These are phyloP conservation scores for Dioctria rufipes DNA, from an alignment of 2,888 invertebrate species.

Conservation along the genomic window DNA sequence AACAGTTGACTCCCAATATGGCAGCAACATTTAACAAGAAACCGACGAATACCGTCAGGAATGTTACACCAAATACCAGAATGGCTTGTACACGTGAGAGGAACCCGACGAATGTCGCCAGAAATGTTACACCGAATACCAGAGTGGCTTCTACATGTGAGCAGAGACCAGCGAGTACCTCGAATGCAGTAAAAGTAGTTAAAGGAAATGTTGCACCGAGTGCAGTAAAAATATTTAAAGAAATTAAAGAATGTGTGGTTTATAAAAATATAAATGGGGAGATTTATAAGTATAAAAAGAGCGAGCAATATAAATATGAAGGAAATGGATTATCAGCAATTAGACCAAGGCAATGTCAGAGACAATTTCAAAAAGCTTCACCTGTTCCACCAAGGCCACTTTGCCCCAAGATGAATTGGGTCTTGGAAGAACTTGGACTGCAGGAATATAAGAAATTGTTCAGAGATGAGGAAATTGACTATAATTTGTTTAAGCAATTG, in stretches of 20 bases:
- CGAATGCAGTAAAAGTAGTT: too few relatives aligned
- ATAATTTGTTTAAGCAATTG: constrained; percentile 39
- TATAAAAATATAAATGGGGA: not conserved
- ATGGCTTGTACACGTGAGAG: not conserved
- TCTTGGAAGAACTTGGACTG: constrained; percentile 33
- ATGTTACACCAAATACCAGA: not conserved
- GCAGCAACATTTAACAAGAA: not conserved
- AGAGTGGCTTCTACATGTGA: not conserved
- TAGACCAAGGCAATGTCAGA: not conserved
- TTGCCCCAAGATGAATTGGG: not conserved
- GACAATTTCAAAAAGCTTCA: not conserved
- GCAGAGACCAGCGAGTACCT: too few relatives aligned
- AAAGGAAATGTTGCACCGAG: not conserved
- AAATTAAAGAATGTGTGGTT: not conserved
- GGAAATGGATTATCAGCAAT: too few relatives aligned
- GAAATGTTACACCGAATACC: not conserved
- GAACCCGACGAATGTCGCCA: not conserved
- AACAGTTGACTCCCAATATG: not conserved
- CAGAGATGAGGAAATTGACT: constrained; percentile 52
- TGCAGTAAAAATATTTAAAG: not conserved
- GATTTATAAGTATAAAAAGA: too few relatives aligned
- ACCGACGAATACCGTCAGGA: not conserved
- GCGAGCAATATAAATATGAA: too few relatives aligned
- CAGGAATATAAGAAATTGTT: constrained; percentile 43
- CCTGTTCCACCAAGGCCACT: constrained; percentile 12